A percentile compares a stretch with the other conserved stretches of the same genome.
Evolutionary conservation across 2,797 vertebrate genomes (phyloP).

Genomic region (Etheostoma perlongum): DNA sequence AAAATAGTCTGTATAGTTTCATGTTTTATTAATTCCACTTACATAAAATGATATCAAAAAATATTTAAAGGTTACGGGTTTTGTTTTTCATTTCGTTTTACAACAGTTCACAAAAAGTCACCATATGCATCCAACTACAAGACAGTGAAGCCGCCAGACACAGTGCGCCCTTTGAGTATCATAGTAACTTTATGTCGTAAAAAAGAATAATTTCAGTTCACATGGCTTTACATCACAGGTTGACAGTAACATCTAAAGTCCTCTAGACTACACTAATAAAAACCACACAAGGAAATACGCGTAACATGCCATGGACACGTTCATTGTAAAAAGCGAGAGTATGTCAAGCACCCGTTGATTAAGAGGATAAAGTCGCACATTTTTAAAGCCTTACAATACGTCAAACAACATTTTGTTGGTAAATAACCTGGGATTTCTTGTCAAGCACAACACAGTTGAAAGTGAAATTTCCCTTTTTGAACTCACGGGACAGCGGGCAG

Average conservation of each 20-base stretch:
- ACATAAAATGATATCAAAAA: constrained; percentile 90
- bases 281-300: constrained; percentile 84
- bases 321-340: constrained; percentile 74
- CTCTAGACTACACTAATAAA: constrained; percentile 84
- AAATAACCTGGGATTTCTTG: constrained; percentile 53
- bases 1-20: constrained; percentile 45
- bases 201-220: constrained; percentile 71
- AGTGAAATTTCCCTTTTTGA: constrained; percentile 47
- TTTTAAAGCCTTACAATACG: constrained; percentile 77
- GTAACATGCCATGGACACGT: constrained; percentile 87
- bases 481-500: constrained; percentile 50
- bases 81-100: constrained; percentile 72
- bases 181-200: constrained; percentile 67
- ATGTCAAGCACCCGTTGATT: constrained; percentile 74
- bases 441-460: constrained; percentile 57
- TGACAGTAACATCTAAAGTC: constrained; percentile 85
- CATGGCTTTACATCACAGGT: constrained; percentile 85
- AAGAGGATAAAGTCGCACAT: constrained; percentile 71
- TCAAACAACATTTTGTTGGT: constrained; percentile 68
- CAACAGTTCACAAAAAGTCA: constrained; percentile 84
- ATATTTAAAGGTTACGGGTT: constrained; percentile 71
- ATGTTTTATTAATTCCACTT: constrained; percentile 88
- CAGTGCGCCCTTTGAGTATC: constrained; percentile 51
- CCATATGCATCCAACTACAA: constrained; percentile 80
- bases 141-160: constrained; percentile 73